Percentiles rank a stretch among this genome's conserved stretches.
Conservation (phyloP, 2,113 vertebrate genomes). For the Lepidothrix coronata region DNA sequence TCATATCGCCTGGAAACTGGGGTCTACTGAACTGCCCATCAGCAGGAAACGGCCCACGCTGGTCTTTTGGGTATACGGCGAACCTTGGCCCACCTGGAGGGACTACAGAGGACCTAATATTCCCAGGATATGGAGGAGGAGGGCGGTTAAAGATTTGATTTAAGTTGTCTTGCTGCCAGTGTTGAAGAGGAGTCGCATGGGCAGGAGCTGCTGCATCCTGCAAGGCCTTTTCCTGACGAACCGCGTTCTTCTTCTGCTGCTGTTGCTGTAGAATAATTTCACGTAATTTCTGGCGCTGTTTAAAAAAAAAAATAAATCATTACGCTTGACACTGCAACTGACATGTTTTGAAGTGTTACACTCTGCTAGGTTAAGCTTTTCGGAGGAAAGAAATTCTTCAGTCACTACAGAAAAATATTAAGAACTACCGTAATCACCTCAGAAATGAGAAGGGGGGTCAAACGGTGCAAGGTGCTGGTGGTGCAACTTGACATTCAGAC, state of each 20-base stretch:
- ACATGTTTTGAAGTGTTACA: not conserved
- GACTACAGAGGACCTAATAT: slow-evolving; percentile 71
- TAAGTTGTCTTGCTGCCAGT: slow-evolving; percentile 84
- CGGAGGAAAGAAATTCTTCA: not conserved
- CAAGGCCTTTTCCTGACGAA: slow-evolving; percentile 87
- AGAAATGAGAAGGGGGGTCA: not conserved
- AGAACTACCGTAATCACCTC: not conserved
- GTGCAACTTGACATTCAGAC: not conserved
- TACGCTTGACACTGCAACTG: not conserved
- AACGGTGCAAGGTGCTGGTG: not conserved
- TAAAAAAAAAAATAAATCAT: not conserved
- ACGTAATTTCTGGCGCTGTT: slow-evolving; percentile 89
- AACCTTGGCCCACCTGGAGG: slow-evolving; percentile 76
- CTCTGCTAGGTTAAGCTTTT: not conserved
- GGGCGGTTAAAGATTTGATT: slow-evolving; percentile 83
- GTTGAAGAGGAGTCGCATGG: slow-evolving; percentile 70
- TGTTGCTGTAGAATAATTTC: slow-evolving; percentile 93
- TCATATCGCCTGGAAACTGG: slow-evolving; percentile 78
- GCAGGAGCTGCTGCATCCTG: slow-evolving; percentile 72
- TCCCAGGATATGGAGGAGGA: slow-evolving; percentile 93
- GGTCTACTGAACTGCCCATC: slow-evolving; percentile 77
- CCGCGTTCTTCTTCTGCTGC: slow-evolving; percentile 87
- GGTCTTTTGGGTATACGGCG: slow-evolving; percentile 78
- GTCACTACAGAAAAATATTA: not conserved
- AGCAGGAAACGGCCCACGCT: slow-evolving; percentile 76